A percentile compares a stretch with the other conserved stretches of the same genome.
phyloP scores from a whole-genome alignment of 2,797 vertebrate genomes.

The Acanthiza pusilla region DNA sequence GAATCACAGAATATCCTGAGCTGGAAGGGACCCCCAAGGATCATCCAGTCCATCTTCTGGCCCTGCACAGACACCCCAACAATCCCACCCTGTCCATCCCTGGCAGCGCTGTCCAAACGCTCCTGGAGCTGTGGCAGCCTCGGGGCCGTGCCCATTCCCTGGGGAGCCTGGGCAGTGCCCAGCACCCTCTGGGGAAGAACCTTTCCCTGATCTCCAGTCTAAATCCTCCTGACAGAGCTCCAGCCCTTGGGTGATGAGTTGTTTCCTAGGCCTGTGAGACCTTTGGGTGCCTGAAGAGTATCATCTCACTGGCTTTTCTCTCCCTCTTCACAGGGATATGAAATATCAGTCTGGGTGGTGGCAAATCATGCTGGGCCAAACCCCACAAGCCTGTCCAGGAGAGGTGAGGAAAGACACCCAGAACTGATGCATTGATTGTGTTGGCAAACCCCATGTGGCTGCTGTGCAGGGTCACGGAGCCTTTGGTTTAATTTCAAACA shows the following conservation, averaged over 20 bases:
- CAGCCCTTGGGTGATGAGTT: not conserved
- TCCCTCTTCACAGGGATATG: not conserved
- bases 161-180: not conserved
- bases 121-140: not conserved
- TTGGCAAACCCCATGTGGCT: not conserved
- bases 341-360: not conserved
- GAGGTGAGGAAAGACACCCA: not conserved
- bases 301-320: not conserved
- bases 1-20: not conserved
- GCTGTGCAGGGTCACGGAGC: not conserved
- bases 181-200: not conserved
- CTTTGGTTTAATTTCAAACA: not conserved
- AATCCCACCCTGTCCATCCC: not conserved
- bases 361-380: not conserved
- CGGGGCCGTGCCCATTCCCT: fast-evolving
- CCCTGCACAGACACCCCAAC: not conserved
- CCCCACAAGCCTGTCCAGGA: not conserved
- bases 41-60: not conserved
- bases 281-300: not conserved
- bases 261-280: not conserved
- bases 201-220: not conserved
- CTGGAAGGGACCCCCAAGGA: not conserved
- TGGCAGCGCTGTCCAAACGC: fast-evolving
- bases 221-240: not conserved
- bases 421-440: not conserved